Conservation (phyloP, 2,888 invertebrate genomes). For the Chesias legatella region DNA sequence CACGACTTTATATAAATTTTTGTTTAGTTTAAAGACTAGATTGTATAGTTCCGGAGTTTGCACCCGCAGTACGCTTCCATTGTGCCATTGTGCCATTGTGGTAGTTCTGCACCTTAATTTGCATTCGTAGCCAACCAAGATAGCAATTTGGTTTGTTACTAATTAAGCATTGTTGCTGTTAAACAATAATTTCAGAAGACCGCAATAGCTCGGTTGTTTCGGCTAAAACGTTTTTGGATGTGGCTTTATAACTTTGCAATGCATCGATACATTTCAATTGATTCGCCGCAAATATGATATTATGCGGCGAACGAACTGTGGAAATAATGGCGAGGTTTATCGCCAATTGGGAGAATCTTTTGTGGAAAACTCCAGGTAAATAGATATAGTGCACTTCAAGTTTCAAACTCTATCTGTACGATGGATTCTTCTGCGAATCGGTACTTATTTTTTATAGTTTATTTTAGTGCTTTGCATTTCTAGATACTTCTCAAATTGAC, state of each 20-base stretch:
- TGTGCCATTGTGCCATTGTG: constrained; percentile 19
- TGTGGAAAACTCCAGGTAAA: no score
- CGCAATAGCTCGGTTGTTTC: constrained; percentile 1
- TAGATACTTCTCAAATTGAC: no score
- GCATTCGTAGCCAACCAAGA: constrained; percentile 23
- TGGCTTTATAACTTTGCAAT: constrained; percentile 2
- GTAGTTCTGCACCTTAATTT: constrained; percentile 25
- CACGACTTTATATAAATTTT: constrained; percentile 9
- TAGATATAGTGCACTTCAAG: no score
- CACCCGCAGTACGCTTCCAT: constrained; percentile 14
- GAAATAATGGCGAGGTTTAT: no score
- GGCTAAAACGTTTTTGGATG: neutral
- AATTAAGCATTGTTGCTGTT: constrained; percentile 18
- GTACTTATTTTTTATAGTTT: no score
- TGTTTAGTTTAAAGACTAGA: constrained; percentile 6
- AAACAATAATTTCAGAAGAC: constrained; percentile 11
- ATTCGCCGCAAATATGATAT: no score
- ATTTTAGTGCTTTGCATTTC: no score
- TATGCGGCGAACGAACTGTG: no score
- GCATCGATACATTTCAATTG: neutral
- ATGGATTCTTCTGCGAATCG: no score
- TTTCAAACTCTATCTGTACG: no score
- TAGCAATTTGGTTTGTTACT: constrained; percentile 25
- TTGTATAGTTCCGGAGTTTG: constrained; percentile 2
- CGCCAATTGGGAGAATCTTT: no score